Percentiles rank a stretch among this genome's conserved stretches.
Conservation (phyloP, 2,888 invertebrate genomes). For the Hetaerina titia region DNA sequence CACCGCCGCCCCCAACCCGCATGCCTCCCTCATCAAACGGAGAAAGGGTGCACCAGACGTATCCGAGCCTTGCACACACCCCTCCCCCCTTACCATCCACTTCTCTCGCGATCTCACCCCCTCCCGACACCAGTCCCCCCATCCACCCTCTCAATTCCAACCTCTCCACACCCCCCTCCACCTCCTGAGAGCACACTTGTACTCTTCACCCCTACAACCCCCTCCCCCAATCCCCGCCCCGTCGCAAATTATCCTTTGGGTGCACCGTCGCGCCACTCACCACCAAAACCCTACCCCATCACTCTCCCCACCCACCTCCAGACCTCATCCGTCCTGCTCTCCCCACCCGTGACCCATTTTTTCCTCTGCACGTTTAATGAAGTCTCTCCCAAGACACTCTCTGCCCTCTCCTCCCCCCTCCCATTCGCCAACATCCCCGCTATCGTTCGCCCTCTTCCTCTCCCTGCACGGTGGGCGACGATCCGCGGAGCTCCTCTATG, state of each 20-base stretch:
- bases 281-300: background rate
- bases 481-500: background rate
- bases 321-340: background rate
- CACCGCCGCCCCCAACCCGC: background rate
- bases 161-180: background rate
- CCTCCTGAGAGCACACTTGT: too few species aligned
- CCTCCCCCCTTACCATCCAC: background rate
- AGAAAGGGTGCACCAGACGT: background rate
- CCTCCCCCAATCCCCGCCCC: background rate
- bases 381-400: background rate
- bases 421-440: background rate
- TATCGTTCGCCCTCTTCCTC: background rate
- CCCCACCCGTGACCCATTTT: slow-evolving; percentile 9
- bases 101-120: background rate
- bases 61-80: background rate
- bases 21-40: background rate
- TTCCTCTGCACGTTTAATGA: slow-evolving; percentile 20
- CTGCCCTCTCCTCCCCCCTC: background rate
- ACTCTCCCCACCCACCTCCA: background rate
- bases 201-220: background rate
- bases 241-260: slow-evolving; percentile 25
- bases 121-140: background rate
- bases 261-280: background rate
- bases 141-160: background rate
- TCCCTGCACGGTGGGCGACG: background rate